Base-by-base conservation (phyloP, 2,797 vertebrate species). In the Galagoides demidoff region DNA sequence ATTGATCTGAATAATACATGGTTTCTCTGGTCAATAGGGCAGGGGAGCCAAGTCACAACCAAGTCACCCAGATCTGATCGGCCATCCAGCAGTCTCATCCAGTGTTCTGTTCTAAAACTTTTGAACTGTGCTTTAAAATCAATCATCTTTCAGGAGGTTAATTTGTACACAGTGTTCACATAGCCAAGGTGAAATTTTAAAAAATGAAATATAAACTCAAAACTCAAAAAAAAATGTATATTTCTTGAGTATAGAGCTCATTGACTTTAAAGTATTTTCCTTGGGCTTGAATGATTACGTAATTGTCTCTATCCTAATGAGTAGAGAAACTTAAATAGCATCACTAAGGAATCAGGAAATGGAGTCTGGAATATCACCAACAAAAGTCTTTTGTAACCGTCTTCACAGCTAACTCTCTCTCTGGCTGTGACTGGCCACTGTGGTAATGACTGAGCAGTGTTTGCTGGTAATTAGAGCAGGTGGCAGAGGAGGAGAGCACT, bases 151-250 rank as follows among this genome's bases (percentile, higher is more conserved):
- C 71, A 55, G 4, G 23, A 89, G 39, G 5, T 81, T 91, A 19
- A 81, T 57, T 89, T 84, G 7, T 92, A 52, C 9, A 34, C 61
- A 61, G 29, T 68, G 45, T 76, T 84, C 37, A 29, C 16, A 85
- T 7, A 92, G 13, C 20, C 45, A 96, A 70, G 13, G 29, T 77
- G 37, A 97, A 63, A 45, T 31, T 89, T 83, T 90, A 73, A 1
- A 52, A 90, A 76, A 34, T 83, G 9, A 78, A 92, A 73, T 73
- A 74, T 37, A 93, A 82, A 82, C n/a, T 87, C 34, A 68, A 84
- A 68, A 84, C 29, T 77, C 70, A 64, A 39, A 63, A 89, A 39
- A 76, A 45, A 89, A 45, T 27, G 3, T 23, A 66, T 78, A 61
- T 3, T 57, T 14, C 43, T 77, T 61, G 2, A 89, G 19, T 73